Evolutionary conservation across 2,888 invertebrate genomes (phyloP), one percentile per base, ranked within the genome.

Genomic region (Miltochrista miniata): DNA sequence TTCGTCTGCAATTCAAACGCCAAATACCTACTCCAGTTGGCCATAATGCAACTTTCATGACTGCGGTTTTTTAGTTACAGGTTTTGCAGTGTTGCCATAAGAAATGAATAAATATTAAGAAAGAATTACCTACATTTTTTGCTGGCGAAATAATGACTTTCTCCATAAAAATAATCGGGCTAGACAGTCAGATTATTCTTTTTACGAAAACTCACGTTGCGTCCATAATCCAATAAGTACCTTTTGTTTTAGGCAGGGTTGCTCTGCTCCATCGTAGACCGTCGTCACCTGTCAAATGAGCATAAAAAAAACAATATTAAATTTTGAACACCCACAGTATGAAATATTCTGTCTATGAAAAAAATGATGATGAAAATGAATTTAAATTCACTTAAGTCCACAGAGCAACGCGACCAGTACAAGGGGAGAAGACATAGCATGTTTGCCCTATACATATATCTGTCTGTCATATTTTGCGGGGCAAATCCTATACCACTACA

Each of bases 231-330:
- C 38, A 38, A 38, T 38, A 38, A 38, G 38, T 34, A 34, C 13
- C 34, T 44, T 18, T 33, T 44, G 35, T 44, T 33, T 34, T 15
- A 33, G 14, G 33, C 33, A 10, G 15, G 15, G 11, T 15, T 33
- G n/a, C 34, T 12, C 34, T 33, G n/a, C 34, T 12, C 34, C 33
- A 12, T 35, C 34, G 35, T 7, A 11, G 24, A 44, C 33, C 35
- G 33, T 33, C 44, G 31, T 31, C 30, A 35, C 44, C 18, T 44
- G 24, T 44, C 34, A 44, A 44, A 42, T 11, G 18, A 1, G 24
- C 18, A 38, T 7, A 33, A 33, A 15, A 37, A 38, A 31, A 13
- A 38, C 38, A 31, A n/a, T 13, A 40, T 33, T 34, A 18, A 34
- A 41, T 38, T 18, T 24, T 38, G 3, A 31, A 11, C 31, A 31